Evolutionary conservation across 2,888 invertebrate species (phyloP), one percentile per base, ranked within the genome.

Genomic region (Chrysomela aeneicollis): DNA sequence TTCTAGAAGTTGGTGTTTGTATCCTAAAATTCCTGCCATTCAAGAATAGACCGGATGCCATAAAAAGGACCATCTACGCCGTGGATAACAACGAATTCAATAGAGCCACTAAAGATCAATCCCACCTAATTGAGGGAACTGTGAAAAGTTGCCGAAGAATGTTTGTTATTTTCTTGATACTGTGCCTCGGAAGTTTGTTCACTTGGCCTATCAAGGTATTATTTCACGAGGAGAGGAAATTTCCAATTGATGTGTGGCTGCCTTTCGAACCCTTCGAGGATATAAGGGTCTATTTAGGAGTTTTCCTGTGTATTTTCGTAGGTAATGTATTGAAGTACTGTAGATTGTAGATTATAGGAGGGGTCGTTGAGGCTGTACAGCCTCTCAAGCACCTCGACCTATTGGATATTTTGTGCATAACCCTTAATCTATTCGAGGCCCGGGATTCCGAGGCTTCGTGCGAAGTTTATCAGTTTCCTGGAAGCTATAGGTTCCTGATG

Each of bases 161-260:
- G 30, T 52, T 49, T 10, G 32, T 42, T 2, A n/a, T 32, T 9
- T 65, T 53, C 18, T 32, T 47, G 22, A 42, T 47, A 19, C 46
- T 52, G 22, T 57, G 47, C 32, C n/a, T 47, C 17, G 21, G 21
- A 2, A 53, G 51, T n/a, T 21, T 52, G n/a, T 52, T 59, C 12
- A 19, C 53, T 17, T 65, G 67, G 67, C 35, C 59, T 0, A 30
- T 50, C 2, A 57, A 57, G 37, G 61, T 59, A 17, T 52, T 66
- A 3, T 47, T 55, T 19, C 19, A 46, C 6, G 52, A 57, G 9
- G 59, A 67, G 3, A 60, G 61, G 32, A 51, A 32, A 18, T 58
- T 69, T 17, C 64, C 65, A 0, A 54, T 66, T 2, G 64, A 66
- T 4, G 35, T 70, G 8, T 64, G 65, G 64, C 50, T 70, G 37